Evolutionary conservation across 2,113 vertebrate species (phyloP).

Genomic region (Saguinus midas): DNA sequence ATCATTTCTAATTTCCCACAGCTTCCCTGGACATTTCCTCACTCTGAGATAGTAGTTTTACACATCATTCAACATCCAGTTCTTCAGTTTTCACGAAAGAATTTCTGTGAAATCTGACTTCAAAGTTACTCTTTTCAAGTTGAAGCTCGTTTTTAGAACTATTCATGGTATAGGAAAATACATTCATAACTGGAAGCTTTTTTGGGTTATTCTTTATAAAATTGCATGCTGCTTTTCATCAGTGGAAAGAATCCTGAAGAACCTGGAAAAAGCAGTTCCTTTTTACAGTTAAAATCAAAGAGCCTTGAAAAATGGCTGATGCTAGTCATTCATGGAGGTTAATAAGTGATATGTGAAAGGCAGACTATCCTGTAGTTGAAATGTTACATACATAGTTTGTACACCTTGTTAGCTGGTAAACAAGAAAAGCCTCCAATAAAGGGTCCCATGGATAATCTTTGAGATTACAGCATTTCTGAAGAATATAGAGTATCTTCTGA

Average conservation of each 20-base stretch:
- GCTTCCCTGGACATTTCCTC: background rate
- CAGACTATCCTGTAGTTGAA: background rate
- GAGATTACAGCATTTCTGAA: background rate
- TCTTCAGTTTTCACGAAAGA: background rate
- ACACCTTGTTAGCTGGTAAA: background rate
- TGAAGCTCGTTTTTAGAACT: slow-evolving; percentile 36
- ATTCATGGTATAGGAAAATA: slow-evolving; percentile 18
- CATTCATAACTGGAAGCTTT: background rate
- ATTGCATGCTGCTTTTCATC: background rate
- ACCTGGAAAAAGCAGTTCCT: background rate
- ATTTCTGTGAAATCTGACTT: slow-evolving; percentile 2
- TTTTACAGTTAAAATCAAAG: background rate
- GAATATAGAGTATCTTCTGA: background rate
- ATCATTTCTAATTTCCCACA: slow-evolving; percentile 39
- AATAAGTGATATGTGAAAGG: background rate
- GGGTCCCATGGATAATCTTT: background rate
- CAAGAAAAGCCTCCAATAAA: background rate
- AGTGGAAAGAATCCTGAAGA: background rate
- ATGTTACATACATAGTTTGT: background rate
- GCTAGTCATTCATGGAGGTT: background rate
- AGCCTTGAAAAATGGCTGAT: background rate
- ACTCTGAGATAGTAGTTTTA: background rate
- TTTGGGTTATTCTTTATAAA: background rate
- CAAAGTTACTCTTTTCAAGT: background rate
- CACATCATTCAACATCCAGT: background rate